Evolutionary conservation across 1,140 invertebrate species (phyloP).

Genomic region (Asobara japonica): DNA sequence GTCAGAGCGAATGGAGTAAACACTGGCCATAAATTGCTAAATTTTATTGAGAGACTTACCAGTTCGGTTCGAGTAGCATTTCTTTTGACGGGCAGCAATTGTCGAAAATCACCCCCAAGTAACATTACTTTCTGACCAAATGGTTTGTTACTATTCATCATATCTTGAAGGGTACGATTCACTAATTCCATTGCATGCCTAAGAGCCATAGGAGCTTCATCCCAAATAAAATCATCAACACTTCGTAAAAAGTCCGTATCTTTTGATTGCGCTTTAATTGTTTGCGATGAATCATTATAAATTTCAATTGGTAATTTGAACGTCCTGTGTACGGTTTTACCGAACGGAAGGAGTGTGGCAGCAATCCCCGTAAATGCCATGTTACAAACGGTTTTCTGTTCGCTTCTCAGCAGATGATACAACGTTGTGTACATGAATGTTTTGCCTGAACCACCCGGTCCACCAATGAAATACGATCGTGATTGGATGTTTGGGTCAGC

Average conservation of each 20-base stretch:
- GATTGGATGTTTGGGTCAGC: not conserved
- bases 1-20: conserved; percentile 32
- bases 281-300: not conserved
- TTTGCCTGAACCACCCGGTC: too few relatives aligned
- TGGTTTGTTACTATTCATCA: not conserved
- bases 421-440: not conserved
- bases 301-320: not conserved
- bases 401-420: not conserved
- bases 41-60: conserved; percentile 34
- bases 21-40: conserved; percentile 29
- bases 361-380: not conserved
- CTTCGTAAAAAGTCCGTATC: not conserved
- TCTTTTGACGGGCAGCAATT: conserved; percentile 34
- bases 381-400: not conserved
- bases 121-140: not conserved
- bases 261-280: not conserved
- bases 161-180: not conserved
- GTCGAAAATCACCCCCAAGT: conserved; percentile 42
- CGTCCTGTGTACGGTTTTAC: not conserved
- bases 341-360: not conserved
- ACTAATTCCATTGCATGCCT: not conserved
- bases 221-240: not conserved
- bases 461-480: not conserved
- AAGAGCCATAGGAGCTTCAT: not conserved
- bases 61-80: conserved; percentile 30